Evolutionary conservation across 1,140 invertebrate species (phyloP).

Genomic region (Lucilia sericata): DNA sequence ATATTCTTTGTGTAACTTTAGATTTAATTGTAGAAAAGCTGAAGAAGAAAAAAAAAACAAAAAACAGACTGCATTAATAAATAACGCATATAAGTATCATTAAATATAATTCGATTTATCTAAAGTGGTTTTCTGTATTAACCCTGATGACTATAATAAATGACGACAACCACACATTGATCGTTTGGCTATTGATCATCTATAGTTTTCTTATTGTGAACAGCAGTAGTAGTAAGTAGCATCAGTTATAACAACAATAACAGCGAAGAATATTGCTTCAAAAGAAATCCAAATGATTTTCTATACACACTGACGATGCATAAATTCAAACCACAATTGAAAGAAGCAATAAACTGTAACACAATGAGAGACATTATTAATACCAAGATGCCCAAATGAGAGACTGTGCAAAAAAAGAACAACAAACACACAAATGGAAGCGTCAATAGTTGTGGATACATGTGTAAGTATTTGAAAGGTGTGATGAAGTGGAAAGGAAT

Average conservation of each 20-base stretch:
- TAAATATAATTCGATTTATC: not conserved
- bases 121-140: conserved; percentile 24
- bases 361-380: not conserved
- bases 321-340: not conserved
- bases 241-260: not conserved
- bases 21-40: not conserved
- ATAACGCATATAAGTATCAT: conserved; percentile 3
- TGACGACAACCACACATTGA: conserved; percentile 15
- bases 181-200: not conserved
- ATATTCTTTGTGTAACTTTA: not conserved
- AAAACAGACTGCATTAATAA: not conserved
- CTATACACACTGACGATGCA: not conserved
- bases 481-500: too few species aligned
- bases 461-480: too few species aligned
- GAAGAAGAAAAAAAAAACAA: too few species aligned
- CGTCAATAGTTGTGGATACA: too few species aligned
- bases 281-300: not conserved
- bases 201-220: not conserved
- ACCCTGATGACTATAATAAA: conserved; percentile 20
- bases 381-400: too few species aligned
- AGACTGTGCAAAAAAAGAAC: too few species aligned
- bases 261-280: not conserved
- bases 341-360: conserved; percentile 8
- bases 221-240: not conserved
- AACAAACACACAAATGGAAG: too few species aligned